Evolutionary conservation across 2,888 invertebrate species (phyloP).

Genomic region (Drosophila pegasa): DNA sequence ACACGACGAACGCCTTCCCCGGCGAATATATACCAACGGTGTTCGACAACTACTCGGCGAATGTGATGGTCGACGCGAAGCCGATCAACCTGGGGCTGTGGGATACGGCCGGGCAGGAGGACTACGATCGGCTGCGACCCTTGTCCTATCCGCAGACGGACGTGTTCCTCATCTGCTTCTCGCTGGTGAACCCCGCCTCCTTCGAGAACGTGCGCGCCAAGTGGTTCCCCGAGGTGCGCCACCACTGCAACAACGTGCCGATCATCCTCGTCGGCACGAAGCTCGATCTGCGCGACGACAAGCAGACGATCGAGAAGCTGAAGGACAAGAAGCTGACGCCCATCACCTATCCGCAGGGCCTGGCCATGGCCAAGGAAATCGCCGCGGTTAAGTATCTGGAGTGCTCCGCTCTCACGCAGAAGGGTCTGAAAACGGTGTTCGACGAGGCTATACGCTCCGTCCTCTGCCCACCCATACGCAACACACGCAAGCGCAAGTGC

Average conservation of each 20-base stretch:
- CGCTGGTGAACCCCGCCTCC: constrained; percentile 83
- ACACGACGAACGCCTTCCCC: constrained; percentile 84
- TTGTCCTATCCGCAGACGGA: constrained; percentile 84
- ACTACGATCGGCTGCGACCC: constrained; percentile 83
- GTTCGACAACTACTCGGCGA: constrained; percentile 84
- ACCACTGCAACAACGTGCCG: constrained; percentile 83
- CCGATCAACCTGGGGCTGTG: constrained; percentile 83
- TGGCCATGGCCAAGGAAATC: constrained; percentile 84
- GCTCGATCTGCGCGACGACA: constrained; percentile 83
- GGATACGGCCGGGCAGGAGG: constrained; percentile 84
- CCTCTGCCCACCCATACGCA: constrained; percentile 82
- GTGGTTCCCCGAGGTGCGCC: constrained; percentile 84
- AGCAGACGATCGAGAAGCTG: constrained; percentile 82
- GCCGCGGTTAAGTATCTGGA: constrained; percentile 83
- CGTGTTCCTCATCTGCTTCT: constrained; percentile 83
- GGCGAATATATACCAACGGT: constrained; percentile 84
- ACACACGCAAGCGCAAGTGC: constrained; percentile 74
- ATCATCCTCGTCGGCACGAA: constrained; percentile 83
- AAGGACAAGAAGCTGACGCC: constrained; percentile 84
- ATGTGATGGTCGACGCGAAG: constrained; percentile 84
- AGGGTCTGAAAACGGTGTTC: constrained; percentile 83
- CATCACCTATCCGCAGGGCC: constrained; percentile 83
- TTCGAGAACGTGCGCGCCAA: constrained; percentile 84
- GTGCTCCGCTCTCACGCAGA: constrained; percentile 83
- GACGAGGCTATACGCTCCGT: constrained; percentile 84